These are phyloP conservation scores for Melieria omissa DNA, from an alignment of 2,888 invertebrate species.

Conservation along the genomic window DNA sequence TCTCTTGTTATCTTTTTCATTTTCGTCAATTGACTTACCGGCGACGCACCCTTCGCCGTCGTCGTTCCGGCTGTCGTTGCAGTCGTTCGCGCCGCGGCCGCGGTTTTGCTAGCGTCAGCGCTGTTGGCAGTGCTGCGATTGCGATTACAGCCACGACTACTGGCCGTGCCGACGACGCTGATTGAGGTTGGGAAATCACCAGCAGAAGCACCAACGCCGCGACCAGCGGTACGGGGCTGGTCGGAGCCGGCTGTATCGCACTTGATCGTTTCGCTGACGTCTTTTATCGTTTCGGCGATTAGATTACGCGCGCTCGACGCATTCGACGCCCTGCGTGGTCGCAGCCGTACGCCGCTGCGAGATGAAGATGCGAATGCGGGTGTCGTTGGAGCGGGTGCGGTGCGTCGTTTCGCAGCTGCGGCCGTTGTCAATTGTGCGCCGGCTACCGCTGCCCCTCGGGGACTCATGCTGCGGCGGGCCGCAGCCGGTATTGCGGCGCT, in stretches of 20 bases:
- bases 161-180: not conserved
- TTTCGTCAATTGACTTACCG: slow-evolving; percentile 41
- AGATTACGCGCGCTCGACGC: slow-evolving; percentile 39
- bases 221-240: not conserved
- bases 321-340: slow-evolving; percentile 9
- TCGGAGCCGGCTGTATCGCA: not conserved
- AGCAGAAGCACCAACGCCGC: slow-evolving; percentile 9
- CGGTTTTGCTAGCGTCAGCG: not conserved
- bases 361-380: too few species aligned
- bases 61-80: slow-evolving; percentile 1
- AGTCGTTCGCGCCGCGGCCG: slow-evolving; percentile 3
- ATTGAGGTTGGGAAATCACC: slow-evolving; percentile 20
- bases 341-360: too few species aligned
- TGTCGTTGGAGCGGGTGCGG: not conserved
- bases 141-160: not conserved
- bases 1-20: slow-evolving; percentile 35
- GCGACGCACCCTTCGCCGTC: slow-evolving; percentile 35
- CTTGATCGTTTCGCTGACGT: slow-evolving; percentile 41
- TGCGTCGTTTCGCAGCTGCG: not conserved
- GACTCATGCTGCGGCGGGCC: too few species aligned
- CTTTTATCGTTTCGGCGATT: slow-evolving; percentile 46
- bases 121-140: slow-evolving; percentile 7
- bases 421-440: too few species aligned
- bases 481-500: too few species aligned
- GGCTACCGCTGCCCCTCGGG: too few species aligned